A percentile compares a stretch with the other conserved stretches of the same genome.
Conservation (phyloP, 2,888 invertebrate species). For the Eueremaeus valkanovi region DNA sequence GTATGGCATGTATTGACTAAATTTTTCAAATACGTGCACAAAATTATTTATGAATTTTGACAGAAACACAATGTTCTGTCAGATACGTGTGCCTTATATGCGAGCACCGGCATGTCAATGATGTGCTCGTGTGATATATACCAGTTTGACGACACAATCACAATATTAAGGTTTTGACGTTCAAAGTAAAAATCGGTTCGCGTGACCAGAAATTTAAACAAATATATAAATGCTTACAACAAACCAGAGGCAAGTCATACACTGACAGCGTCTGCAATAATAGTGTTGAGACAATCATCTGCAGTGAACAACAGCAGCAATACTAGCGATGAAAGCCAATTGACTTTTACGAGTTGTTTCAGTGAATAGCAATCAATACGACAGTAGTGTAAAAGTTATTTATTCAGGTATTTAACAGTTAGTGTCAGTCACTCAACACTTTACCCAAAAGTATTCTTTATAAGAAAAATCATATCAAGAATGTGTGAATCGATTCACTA, state of each 20-base stretch:
- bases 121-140: not conserved
- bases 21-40: not conserved
- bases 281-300: conserved; percentile 3
- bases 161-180: not conserved
- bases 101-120: not conserved
- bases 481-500: not conserved
- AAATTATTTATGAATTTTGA: conserved; percentile 23
- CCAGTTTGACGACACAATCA: conserved; percentile 3
- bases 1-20: too few relatives aligned
- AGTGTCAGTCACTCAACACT: too few relatives aligned
- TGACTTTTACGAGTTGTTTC: not conserved
- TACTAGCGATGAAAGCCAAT: not conserved
- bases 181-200: conserved; percentile 10
- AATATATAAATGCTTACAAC: not conserved
- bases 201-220: conserved; percentile 25
- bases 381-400: not conserved
- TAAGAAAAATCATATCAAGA: too few relatives aligned
- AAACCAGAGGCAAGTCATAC: not conserved
- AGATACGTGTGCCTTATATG: not conserved
- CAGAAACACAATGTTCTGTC: not conserved
- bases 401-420: not conserved
- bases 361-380: not conserved
- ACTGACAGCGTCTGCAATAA: not conserved
- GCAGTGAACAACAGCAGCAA: not conserved
- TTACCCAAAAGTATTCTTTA: too few relatives aligned